A percentile compares a stretch with the other conserved stretches of the same genome.
phyloP scores from a whole-genome alignment of 1,140 invertebrate species.

The Drosophila fuyamai region DNA sequence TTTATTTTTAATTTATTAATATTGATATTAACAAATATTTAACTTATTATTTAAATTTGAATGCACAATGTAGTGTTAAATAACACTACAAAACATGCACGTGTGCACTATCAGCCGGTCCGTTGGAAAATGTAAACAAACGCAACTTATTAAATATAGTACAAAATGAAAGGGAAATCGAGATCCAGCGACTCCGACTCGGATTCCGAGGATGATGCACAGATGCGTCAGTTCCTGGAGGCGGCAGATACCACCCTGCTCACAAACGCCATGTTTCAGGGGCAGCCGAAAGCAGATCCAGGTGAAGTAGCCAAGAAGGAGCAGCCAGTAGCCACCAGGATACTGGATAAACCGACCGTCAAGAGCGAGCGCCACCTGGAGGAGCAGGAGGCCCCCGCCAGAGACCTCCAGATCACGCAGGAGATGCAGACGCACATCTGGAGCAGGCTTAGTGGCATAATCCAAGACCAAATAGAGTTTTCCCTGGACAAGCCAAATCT shows the following conservation, averaged over 20 bases:
- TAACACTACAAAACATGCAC: neutral
- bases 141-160: neutral
- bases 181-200: constrained; percentile 41
- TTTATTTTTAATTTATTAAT: too few relatives aligned
- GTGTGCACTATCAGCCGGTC: constrained; percentile 3
- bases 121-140: constrained; percentile 15
- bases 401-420: constrained; percentile 52
- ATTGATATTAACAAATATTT: too few relatives aligned
- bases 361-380: constrained; percentile 58
- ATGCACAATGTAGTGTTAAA: constrained; percentile 15
- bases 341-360: neutral
- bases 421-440: constrained; percentile 67
- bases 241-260: constrained; percentile 61
- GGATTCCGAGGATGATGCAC: constrained; percentile 51
- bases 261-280: constrained; percentile 59
- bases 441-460: constrained; percentile 54
- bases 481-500: neutral
- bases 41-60: too few relatives aligned
- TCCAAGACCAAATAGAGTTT: constrained; percentile 55
- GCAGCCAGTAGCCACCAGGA: neutral
- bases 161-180: constrained; percentile 3
- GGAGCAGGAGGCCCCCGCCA: constrained; percentile 15
- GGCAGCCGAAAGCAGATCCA: neutral
- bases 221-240: constrained; percentile 55
- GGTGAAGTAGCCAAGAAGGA: neutral